phyloP scores from a whole-genome alignment of 2,888 invertebrate species.

The Spicauda simplicius region DNA sequence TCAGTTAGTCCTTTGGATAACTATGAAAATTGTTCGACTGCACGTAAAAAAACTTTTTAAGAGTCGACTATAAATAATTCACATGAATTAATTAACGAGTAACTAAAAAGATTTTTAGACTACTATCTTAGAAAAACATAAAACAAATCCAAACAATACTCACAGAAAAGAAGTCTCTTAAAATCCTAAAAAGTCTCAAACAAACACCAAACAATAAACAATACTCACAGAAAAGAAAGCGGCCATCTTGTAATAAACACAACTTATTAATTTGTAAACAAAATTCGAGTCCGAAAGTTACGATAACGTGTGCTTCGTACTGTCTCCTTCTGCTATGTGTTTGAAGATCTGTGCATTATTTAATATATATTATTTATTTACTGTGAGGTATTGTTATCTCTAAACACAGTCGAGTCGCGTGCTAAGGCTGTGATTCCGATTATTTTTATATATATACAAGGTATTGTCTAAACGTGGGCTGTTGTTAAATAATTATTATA shows the following conservation, averaged over 20 bases:
- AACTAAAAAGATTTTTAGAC: too few relatives aligned
- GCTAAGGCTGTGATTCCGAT: constrained; percentile 57
- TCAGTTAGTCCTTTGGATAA: too few relatives aligned
- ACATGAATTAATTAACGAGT: too few relatives aligned
- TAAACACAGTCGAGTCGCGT: constrained; percentile 57
- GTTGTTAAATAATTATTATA: too few relatives aligned
- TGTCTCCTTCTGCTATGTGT: constrained; percentile 6
- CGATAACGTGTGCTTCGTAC: background rate
- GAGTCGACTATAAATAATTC: too few relatives aligned
- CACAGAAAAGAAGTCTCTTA: constrained; percentile 6
- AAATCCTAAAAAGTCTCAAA: too few relatives aligned
- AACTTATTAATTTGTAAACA: background rate
- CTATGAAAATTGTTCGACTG: too few relatives aligned
- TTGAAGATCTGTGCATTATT: constrained; percentile 25
- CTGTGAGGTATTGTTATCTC: constrained; percentile 38
- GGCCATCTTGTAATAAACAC: constrained; percentile 3
- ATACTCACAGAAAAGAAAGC: constrained; percentile 6
- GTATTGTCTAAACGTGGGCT: too few relatives aligned
- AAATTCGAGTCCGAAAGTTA: background rate
- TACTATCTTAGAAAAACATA: too few relatives aligned
- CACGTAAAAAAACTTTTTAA: too few relatives aligned
- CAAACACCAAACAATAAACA: background rate
- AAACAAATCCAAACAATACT: background rate
- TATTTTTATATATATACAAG: constrained; percentile 35
- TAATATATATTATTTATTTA: constrained; percentile 32